These are phyloP conservation scores for Catamblyrhynchus diadema DNA, from an alignment of 2,797 vertebrate species.

Conservation along the genomic window DNA sequence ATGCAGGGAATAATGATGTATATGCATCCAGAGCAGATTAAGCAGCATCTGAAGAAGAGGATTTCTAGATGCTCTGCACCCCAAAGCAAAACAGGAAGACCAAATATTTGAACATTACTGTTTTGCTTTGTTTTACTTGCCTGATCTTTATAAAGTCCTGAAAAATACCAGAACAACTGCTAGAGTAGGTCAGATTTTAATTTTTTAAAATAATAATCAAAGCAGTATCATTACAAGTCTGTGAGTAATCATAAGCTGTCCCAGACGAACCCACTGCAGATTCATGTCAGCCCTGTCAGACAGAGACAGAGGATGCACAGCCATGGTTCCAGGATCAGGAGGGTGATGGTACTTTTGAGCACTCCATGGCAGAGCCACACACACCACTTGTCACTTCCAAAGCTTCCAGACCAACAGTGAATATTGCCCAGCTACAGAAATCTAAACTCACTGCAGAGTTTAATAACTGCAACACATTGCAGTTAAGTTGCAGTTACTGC, in stretches of 20 bases:
- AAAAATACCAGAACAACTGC: background rate
- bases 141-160: background rate
- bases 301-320: background rate
- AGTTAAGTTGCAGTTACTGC: background rate
- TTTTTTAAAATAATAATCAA: background rate
- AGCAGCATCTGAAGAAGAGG: background rate
- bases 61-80: background rate
- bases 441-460: background rate
- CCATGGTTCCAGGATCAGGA: fast-evolving
- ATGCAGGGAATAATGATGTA: background rate
- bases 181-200: background rate
- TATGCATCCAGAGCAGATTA: background rate
- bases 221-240: background rate
- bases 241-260: background rate
- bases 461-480: background rate
- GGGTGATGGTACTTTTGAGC: background rate
- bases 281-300: background rate
- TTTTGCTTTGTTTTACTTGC: background rate
- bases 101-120: background rate
- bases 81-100: background rate
- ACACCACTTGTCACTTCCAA: background rate
- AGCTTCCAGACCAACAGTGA: background rate
- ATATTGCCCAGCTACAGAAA: background rate
- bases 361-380: background rate
- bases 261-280: background rate